Base-by-base conservation (phyloP, 2,113 vertebrate species). In the Phalacrocorax pelagicus region DNA sequence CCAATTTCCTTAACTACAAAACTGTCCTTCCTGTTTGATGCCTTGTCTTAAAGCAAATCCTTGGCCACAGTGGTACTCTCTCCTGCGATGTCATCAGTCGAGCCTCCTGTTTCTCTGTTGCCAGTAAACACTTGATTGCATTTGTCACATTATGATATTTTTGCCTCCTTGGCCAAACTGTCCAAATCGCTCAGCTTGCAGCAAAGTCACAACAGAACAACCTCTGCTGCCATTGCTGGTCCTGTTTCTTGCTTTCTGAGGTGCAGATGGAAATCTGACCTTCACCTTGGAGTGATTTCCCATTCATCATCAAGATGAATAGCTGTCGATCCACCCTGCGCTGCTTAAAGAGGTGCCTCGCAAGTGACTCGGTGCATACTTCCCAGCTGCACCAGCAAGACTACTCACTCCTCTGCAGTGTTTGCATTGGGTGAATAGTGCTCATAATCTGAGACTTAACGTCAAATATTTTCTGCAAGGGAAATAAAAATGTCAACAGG, bases 401-500 rank as follows among this genome's bases (percentile, higher is more conserved):
- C 92, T 74, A 12, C 54, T 49, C 44, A 12, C 54, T 49, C 44
- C 92, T 78, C 75, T 17, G 88, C 92, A 58, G 86, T 21, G 88
- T 73, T 82, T 93, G 96, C 95, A 72, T 49, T 93, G 87, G 91
- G 86, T 83, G 93, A 97, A 75, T n/a, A 57, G 94, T 5, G 91
- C 95, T 96, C 97, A 97, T 94, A 97, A 95, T 95, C 97, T 24
- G 80, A 95, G 94, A 66, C 93, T 97, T 82, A 52, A 62, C 69
- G 88, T 96, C 97, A 97, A 97, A 97, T 97, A 96, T 97, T 98
- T 98, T 98, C 96, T 97, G 94, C 96, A 94, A 96, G 97, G 95
- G 97, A 97, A 98, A 98, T 98, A 97, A 97, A 98, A 98, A 98
- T 96, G 97, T 97, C 98, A 97, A 96, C 96, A 97, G 97, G 96